Conservation (phyloP, 2,113 vertebrate genomes). For the Bubo scandiacus region DNA sequence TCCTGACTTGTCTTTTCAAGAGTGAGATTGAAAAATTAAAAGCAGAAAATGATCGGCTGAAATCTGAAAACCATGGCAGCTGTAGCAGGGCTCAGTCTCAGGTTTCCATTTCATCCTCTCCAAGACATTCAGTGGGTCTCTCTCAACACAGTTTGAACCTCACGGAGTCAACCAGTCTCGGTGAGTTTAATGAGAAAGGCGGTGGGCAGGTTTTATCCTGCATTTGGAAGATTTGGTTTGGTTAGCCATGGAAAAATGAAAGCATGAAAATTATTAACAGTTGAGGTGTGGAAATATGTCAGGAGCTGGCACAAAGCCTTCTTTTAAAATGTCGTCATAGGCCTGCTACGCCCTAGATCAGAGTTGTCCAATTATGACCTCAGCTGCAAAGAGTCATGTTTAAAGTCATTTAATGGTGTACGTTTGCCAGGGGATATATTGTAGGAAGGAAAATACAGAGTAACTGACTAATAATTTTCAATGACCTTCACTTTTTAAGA, state of each 20-base stretch:
- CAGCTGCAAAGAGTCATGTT: conserved; percentile 48
- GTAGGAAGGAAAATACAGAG: neutral
- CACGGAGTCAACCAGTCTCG: conserved; percentile 92
- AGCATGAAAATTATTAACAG: neutral
- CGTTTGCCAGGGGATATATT: conserved; percentile 2
- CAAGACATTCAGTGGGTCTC: conserved; percentile 77
- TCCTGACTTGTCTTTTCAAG: conserved; percentile 66
- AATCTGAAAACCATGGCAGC: conserved; percentile 86
- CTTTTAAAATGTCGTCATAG: conserved; percentile 37
- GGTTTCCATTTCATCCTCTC: conserved; percentile 86
- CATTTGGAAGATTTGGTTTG: neutral
- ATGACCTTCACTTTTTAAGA: neutral
- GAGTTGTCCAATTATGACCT: conserved; percentile 57
- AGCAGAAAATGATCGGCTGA: conserved; percentile 91
- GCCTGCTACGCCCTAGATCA: conserved; percentile 14
- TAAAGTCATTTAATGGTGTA: conserved; percentile 46
- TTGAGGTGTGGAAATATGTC: conserved; percentile 39
- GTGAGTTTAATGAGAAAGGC: conserved; percentile 70
- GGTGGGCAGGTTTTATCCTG: conserved; percentile 33
- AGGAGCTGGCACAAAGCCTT: conserved; percentile 59
- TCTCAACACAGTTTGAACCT: conserved; percentile 92
- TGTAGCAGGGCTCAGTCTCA: conserved; percentile 88
- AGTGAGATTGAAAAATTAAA: conserved; percentile 96
- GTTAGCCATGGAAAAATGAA: conserved; percentile 31
- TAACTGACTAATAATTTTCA: conserved; percentile 14